Evolutionary conservation across 2,888 invertebrate species (phyloP).

Genomic region (Pristionchus japonicus): DNA sequence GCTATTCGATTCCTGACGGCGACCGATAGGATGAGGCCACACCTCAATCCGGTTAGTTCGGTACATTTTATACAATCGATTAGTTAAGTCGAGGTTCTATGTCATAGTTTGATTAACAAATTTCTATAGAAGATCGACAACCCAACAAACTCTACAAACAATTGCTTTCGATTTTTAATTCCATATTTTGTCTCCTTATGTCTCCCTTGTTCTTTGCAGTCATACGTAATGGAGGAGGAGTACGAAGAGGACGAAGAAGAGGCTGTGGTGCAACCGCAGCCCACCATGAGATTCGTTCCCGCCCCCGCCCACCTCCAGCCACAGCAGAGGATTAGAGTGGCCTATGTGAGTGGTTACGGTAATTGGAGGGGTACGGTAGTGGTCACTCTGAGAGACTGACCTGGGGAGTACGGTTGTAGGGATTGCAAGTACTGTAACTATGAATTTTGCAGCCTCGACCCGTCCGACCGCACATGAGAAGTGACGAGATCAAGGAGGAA

Average conservation of each 20-base stretch:
- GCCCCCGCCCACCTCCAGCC: not conserved
- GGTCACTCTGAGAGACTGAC: not conserved
- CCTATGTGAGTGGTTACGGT: not conserved
- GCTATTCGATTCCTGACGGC: not conserved
- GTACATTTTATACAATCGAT: not conserved
- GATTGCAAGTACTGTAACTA: not conserved
- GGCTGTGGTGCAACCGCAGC: not conserved
- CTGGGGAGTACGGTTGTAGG: not conserved
- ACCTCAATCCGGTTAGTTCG: slow-evolving; percentile 10
- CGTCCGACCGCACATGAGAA: slow-evolving; percentile 15
- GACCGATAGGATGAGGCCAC: not conserved
- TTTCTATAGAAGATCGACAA: not conserved
- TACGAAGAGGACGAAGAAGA: not conserved
- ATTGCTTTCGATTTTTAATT: too few species aligned
- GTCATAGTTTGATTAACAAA: too few species aligned
- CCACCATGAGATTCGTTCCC: not conserved
- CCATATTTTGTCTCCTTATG: too few species aligned
- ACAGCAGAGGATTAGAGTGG: not conserved
- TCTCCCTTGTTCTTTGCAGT: too few species aligned
- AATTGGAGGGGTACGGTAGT: not conserved
- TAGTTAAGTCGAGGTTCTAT: too few species aligned
- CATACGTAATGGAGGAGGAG: slow-evolving; percentile 3
- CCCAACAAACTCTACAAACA: not conserved
- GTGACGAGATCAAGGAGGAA: not conserved
- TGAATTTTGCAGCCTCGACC: not conserved